Base-by-base conservation (phyloP, 2,797 vertebrate genomes). In the Buceros bicornis region DNA sequence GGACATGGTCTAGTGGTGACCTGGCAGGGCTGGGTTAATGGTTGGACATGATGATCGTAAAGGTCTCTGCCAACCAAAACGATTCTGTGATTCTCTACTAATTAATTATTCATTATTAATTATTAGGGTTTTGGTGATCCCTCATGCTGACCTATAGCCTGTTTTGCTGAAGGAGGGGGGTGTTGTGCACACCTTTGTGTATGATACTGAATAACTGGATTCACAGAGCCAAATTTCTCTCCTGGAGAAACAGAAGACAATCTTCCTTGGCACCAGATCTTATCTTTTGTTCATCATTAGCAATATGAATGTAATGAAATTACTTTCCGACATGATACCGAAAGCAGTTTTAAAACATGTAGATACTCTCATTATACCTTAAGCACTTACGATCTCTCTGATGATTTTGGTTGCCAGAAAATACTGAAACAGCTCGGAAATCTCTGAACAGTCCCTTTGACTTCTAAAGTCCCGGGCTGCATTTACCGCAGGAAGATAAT, bases 261-360 rank as follows among this genome's bases (percentile, higher is more conserved):
- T 56, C 29, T 66, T 20, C 54, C 62, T 80, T 74, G 56, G 53
- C 45, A 81, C 11, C 16, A 53, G 48, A 60, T 62, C 18, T 64
- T 67, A 40, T 82, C 58, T 85, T 65, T 56, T 73, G 20, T 70
- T 87, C 82, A 25, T 70, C 56, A 18, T 58, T 70, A 87, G 16
- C 42, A n/a, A 29, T 71, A 54, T 31, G 47, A 67, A 74, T 22
- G 9, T 47, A 50, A 83, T 73, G 79, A 74, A 82, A 61, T 64
- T n/a, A n/a, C 47, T 82, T 93, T 54, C 16, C 25, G 82, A 69
- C n/a, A n/a, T 25, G 29, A 51, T 83, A 72, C 58, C 88, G 84
- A 78, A 77, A 78, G 53, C 9, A 28, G 8, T 67, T 91, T 74
- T 50, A 51, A 89, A 84, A 57, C n/a, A 60, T 1, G 0, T 28